Percentiles rank a stretch among this genome's conserved stretches.
Evolutionary conservation across 2,113 vertebrate species (phyloP).

Genomic region (Hippolais icterina): DNA sequence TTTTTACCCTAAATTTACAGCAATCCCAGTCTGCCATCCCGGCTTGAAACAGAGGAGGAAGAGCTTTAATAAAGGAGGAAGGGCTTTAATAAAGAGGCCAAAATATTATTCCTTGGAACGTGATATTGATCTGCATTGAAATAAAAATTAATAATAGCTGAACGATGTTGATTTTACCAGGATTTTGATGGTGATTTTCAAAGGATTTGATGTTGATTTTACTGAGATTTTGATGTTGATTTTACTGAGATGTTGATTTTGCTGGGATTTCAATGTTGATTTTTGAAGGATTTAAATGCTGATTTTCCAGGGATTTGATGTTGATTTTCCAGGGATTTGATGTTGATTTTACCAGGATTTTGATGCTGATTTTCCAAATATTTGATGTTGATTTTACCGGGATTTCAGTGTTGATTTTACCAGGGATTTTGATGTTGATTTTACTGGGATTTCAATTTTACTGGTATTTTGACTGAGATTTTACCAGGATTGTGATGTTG

Average conservation of each 20-base stretch:
- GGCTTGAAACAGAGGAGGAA: neutral
- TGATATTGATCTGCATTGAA: neutral
- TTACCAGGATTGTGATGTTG: accelerated
- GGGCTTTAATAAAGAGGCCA: neutral
- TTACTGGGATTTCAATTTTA: accelerated
- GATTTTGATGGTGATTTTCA: too few relatives aligned
- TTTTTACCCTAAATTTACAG: neutral
- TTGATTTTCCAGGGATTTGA: accelerated
- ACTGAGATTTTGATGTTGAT: accelerated
- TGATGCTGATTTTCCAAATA: accelerated
- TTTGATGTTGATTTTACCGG: accelerated
- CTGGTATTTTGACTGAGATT: too few relatives aligned
- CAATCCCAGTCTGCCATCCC: neutral
- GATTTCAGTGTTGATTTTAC: too few relatives aligned
- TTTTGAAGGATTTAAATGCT: too few relatives aligned
- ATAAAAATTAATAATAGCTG: neutral
- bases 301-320: too few relatives aligned
- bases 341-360: too few relatives aligned
- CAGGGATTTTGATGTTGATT: accelerated
- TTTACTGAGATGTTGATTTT: too few relatives aligned
- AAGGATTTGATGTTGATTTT: neutral
- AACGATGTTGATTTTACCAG: neutral
- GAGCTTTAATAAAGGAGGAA: neutral
- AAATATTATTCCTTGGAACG: neutral
- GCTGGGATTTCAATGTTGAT: neutral